A percentile compares a stretch with the other conserved stretches of the same genome.
These are phyloP conservation scores for Danio kyathit DNA, from an alignment of 2,797 vertebrate genomes.

Conservation along the genomic window DNA sequence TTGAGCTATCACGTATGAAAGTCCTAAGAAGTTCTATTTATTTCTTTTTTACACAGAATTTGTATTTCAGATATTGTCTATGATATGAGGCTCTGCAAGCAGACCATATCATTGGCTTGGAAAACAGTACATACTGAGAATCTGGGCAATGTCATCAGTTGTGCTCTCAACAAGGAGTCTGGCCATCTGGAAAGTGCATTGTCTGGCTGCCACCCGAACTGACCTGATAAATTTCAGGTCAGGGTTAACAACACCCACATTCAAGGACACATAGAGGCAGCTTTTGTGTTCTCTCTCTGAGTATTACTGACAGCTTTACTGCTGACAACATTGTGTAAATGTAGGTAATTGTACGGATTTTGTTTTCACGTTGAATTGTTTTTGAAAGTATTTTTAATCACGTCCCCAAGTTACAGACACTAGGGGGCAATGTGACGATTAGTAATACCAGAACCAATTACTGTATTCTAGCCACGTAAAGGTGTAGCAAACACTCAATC, in stretches of 20 bases:
- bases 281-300: constrained; percentile 67
- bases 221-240: constrained; percentile 82
- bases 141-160: constrained; percentile 80
- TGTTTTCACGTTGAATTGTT: too few species aligned
- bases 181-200: constrained; percentile 78
- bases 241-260: constrained; percentile 79
- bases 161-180: constrained; percentile 83
- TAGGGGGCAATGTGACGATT: too few species aligned
- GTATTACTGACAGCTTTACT: constrained; percentile 76
- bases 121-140: constrained; percentile 82
- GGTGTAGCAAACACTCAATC: too few species aligned
- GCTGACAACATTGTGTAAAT: constrained; percentile 4
- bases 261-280: constrained; percentile 77
- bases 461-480: too few species aligned
- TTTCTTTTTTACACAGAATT: constrained; percentile 29
- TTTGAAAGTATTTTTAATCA: not conserved
- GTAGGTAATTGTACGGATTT: not conserved
- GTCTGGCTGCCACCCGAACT: constrained; percentile 82
- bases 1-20: too few species aligned
- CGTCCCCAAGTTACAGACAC: too few species aligned
- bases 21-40: too few species aligned
- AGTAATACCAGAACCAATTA: too few species aligned
- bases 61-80: constrained; percentile 81
- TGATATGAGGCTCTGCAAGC: constrained; percentile 82
- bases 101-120: constrained; percentile 85